Evolutionary conservation across 2,888 invertebrate genomes (phyloP).

Genomic region (Yponomeuta malinellus): DNA sequence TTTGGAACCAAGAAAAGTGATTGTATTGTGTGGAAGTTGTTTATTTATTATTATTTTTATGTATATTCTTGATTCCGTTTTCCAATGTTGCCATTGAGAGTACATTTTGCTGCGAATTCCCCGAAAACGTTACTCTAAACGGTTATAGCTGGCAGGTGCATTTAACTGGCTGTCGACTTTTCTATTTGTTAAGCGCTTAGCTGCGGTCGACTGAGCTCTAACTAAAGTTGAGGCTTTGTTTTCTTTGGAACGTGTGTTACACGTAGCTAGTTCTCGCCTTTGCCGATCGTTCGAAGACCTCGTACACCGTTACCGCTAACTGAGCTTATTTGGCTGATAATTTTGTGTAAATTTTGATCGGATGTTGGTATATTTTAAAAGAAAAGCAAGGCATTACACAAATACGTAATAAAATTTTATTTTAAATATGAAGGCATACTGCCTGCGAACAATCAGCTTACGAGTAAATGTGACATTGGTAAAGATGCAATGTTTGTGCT

Average conservation of each 20-base stretch:
- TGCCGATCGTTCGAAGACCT: neutral
- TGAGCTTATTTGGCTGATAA: neutral
- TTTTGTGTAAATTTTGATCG: no score
- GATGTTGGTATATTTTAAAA: no score
- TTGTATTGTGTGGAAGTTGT: no score
- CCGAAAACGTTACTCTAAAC: neutral
- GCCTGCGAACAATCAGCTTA: no score
- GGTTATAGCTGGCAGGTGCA: neutral
- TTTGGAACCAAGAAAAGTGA: no score
- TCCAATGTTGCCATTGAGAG: neutral
- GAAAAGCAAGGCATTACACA: no score
- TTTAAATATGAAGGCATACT: no score
- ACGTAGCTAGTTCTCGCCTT: conserved; percentile 25
- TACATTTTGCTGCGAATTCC: neutral
- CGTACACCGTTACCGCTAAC: neutral
- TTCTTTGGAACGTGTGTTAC: neutral
- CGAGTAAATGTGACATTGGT: no score
- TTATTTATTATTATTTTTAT: neutral
- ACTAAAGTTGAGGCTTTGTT: conserved; percentile 5
- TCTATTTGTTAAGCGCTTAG: conserved; percentile 1
- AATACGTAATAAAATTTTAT: no score
- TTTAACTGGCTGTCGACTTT: neutral
- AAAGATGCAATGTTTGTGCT: no score
- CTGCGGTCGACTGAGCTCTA: conserved; percentile 1
- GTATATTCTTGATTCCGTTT: neutral